Conservation (phyloP, 2,888 invertebrate species). For the Merodon equestris region DNA sequence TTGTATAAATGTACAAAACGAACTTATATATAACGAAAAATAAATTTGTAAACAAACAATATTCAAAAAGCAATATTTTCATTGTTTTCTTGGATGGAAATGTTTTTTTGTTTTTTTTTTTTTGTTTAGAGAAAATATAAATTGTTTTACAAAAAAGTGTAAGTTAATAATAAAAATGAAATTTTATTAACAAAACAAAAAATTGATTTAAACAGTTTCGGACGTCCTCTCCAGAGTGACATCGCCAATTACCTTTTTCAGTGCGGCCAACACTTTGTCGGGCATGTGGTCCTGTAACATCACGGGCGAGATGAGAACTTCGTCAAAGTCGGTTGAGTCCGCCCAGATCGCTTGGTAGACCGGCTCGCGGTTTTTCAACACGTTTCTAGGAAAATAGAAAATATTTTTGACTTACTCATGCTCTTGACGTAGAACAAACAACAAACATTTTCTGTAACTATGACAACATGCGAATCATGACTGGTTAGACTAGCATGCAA, state of each 20-base stretch:
- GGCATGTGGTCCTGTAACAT: slow-evolving; percentile 97
- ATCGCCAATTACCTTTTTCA: slow-evolving; percentile 86
- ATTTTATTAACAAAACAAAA: slow-evolving; percentile 31
- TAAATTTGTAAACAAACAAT: not conserved
- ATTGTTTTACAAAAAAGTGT: slow-evolving; percentile 44
- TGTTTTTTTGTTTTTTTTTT: no score
- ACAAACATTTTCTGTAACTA: not conserved
- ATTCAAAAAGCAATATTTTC: slow-evolving; percentile 23
- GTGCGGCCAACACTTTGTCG: slow-evolving; percentile 89
- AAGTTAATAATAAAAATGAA: slow-evolving; percentile 38
- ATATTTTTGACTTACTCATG: not conserved
- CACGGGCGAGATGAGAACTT: slow-evolving; percentile 92
- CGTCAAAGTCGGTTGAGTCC: slow-evolving; percentile 90
- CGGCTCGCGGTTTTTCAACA: slow-evolving; percentile 85
- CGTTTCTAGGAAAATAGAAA: slow-evolving; percentile 80
- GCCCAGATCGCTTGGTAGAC: slow-evolving; percentile 94
- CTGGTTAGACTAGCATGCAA: slow-evolving; percentile 21
- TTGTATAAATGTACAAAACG: no score
- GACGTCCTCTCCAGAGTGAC: slow-evolving; percentile 73
- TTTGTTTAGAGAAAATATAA: slow-evolving; percentile 37
- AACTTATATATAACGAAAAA: not conserved
- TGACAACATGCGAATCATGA: slow-evolving; percentile 36
- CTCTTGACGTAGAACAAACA: not conserved
- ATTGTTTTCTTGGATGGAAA: slow-evolving; percentile 35
- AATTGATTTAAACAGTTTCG: slow-evolving; percentile 54